These are phyloP conservation scores for Caloenas nicobarica DNA, from an alignment of 2,113 vertebrate species.

Conservation along the genomic window DNA sequence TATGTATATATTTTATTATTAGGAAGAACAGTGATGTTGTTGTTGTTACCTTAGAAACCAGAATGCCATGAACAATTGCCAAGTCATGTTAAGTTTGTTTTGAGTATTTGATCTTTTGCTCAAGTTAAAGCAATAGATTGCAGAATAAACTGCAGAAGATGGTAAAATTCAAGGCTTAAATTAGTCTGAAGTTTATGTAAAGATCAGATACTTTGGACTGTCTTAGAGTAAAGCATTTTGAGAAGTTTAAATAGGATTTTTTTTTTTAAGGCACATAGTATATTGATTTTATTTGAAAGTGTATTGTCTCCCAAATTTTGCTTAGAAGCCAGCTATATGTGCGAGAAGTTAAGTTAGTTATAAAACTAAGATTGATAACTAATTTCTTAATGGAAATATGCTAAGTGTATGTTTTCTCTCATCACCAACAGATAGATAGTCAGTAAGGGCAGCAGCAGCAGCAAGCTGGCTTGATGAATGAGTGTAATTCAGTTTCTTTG, in stretches of 20 bases:
- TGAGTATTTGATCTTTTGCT: constrained; percentile 69
- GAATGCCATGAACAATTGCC: constrained; percentile 81
- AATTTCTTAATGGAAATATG: constrained; percentile 64
- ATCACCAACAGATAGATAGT: constrained; percentile 74
- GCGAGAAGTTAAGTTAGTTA: constrained; percentile 67
- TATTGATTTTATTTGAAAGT: constrained; percentile 70
- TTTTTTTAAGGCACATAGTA: constrained; percentile 61
- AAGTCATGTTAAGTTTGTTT: constrained; percentile 73
- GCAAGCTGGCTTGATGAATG: constrained; percentile 12
- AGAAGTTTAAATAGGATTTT: constrained; percentile 72
- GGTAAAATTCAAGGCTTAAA: constrained; percentile 33
- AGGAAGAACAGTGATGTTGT: constrained; percentile 54
- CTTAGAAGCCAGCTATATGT: constrained; percentile 70
- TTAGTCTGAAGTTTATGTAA: constrained; percentile 76
- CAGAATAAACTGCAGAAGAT: constrained; percentile 58
- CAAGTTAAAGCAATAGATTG: constrained; percentile 68
- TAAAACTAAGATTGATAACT: constrained; percentile 62
- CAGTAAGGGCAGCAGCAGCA: constrained; percentile 72
- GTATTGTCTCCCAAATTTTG: constrained; percentile 72
- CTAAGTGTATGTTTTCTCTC: constrained; percentile 66
- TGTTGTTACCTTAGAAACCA: constrained; percentile 56
- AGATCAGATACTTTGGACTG: constrained; percentile 71
- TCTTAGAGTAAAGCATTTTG: constrained; percentile 38
- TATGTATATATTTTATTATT: constrained; percentile 48
- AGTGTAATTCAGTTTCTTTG: constrained; percentile 84